phyloP scores from a whole-genome alignment of 2,888 invertebrate genomes.

The Macaria liturata region DNA sequence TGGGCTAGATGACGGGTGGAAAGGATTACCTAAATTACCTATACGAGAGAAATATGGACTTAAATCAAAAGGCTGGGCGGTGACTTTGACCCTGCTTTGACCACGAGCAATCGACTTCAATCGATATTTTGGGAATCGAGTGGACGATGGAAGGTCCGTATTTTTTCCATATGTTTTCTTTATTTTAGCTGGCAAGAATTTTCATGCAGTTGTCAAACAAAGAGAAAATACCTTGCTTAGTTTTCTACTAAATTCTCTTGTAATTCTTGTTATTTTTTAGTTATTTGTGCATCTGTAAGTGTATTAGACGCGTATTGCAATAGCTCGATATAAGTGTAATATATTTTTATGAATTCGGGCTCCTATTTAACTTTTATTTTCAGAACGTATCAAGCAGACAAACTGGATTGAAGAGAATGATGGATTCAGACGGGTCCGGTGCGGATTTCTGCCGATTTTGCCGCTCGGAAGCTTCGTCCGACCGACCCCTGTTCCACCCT shows the following conservation, averaged over 20 bases:
- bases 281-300: conserved; percentile 50
- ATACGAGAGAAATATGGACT: too few relatives aligned
- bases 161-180: too few relatives aligned
- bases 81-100: too few relatives aligned
- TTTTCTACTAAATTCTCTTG: conserved; percentile 50
- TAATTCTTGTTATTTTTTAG: conserved; percentile 46
- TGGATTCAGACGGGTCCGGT: conserved; percentile 80
- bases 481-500: conserved; percentile 97
- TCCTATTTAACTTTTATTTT: conserved; percentile 46
- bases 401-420: conserved; percentile 75
- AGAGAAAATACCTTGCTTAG: conserved; percentile 36
- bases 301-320: conserved; percentile 25
- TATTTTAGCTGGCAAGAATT: too few relatives aligned
- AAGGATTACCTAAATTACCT: too few relatives aligned
- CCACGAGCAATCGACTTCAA: too few relatives aligned
- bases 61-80: too few relatives aligned
- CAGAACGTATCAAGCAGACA: conserved; percentile 66
- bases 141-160: too few relatives aligned
- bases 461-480: conserved; percentile 95
- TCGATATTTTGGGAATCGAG: too few relatives aligned
- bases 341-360: conserved; percentile 16
- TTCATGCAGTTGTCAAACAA: conserved; percentile 60
- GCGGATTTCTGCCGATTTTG: conserved; percentile 99
- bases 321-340: conserved; percentile 10
- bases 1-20: too few relatives aligned